Evolutionary conservation across 2,797 vertebrate species (phyloP), one percentile per base, ranked within the genome.

Genomic region (Sebastes diaconus): DNA sequence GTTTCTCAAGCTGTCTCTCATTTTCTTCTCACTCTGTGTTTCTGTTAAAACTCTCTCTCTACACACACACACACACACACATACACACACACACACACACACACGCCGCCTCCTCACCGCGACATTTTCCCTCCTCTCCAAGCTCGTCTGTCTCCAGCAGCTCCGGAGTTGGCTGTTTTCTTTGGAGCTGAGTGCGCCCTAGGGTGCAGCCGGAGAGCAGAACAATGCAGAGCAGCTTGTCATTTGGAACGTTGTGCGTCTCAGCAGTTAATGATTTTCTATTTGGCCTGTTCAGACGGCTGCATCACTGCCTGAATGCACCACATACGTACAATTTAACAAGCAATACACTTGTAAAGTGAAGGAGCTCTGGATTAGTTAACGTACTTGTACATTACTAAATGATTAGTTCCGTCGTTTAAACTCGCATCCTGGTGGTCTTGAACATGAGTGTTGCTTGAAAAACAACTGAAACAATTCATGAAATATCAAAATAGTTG

Each of bases 151-250:
- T 82, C 68, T 81, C 73, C 66, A 77, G 77, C 84, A 75, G 83
- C 78, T 86, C 61, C 64, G 50, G 76, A 80, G 68, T 69, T 42
- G 58, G 64, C 72, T 82, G 70, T 39, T 86, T 82, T 88, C 73
- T 75, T 79, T 2, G 61, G 50, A 83, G 80, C 58, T 66, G 86
- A 89, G 68, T 73, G 77, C 29, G 4, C 87, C 86, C 81, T 73
- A 59, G 87, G 82, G 86, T 92, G 90, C 84, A 74, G 79, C 85
- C 20, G 52, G 79, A 58, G 80, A 88, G 75, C 77, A 70, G 80
- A 88, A 87, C 86, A 90, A 87, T 89, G 85, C 75, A 80, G 86
- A 88, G 34, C 80, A 87, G 87, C 79, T 87, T 89, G 87, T 91
- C 76, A 64, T 83, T 88, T 80, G 68, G 57, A 86, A 60, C 42